phyloP scores from a whole-genome alignment of 2,888 invertebrate species.

The Platycnemis pennipes region DNA sequence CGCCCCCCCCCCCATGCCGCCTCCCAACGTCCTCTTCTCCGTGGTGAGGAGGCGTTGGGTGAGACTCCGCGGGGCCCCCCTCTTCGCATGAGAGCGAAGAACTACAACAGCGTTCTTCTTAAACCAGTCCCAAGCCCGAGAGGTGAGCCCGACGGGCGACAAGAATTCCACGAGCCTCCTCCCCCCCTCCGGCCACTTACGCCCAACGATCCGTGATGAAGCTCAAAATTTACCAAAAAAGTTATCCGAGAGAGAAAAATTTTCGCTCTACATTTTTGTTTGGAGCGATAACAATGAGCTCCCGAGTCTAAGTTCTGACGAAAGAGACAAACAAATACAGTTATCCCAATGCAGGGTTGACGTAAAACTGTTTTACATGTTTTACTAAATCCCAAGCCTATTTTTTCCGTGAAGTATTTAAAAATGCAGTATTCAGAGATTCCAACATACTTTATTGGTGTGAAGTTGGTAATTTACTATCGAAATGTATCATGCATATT shows the following conservation, averaged over 20 bases:
- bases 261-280: not conserved
- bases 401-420: too few species aligned
- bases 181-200: not conserved
- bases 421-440: too few species aligned
- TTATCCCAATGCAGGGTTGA: too few species aligned
- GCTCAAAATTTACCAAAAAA: not conserved
- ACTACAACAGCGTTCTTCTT: slow-evolving; percentile 13
- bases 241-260: not conserved
- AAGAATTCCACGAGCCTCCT: not conserved
- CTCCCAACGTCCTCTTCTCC: not conserved
- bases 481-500: too few species aligned
- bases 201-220: not conserved
- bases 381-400: too few species aligned
- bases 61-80: not conserved
- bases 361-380: too few species aligned
- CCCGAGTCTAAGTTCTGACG: not conserved
- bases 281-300: not conserved
- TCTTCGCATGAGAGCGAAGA: not conserved
- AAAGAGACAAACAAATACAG: not conserved
- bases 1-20: too few species aligned
- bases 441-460: too few species aligned
- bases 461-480: too few species aligned
- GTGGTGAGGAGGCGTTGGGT: not conserved
- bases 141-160: not conserved
- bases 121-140: not conserved